Conservation (phyloP, 2,113 vertebrate species). For the Charadrius vociferus region DNA sequence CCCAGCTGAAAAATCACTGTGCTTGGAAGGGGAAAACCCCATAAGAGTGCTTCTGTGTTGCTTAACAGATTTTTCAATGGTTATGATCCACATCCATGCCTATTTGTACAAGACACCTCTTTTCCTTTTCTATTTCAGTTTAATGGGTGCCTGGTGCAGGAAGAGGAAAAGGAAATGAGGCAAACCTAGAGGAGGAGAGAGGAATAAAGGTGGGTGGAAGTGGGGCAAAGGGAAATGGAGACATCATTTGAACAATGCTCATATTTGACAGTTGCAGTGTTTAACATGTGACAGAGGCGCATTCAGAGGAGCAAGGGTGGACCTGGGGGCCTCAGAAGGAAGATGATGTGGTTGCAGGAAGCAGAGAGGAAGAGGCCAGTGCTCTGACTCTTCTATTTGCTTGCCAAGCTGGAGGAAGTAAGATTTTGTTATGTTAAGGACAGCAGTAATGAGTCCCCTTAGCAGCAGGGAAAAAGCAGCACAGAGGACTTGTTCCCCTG, state of each 20-base stretch:
- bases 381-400: not conserved
- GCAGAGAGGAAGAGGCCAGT: not conserved
- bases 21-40: not conserved
- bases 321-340: not conserved
- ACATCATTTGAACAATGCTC: not conserved
- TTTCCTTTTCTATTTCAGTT: not conserved
- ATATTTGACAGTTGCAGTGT: not conserved
- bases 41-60: not conserved
- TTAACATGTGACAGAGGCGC: not conserved
- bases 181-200: not conserved
- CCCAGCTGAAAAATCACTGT: not conserved
- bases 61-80: not conserved
- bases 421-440: not conserved
- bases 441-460: not conserved
- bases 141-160: not conserved
- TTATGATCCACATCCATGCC: not conserved
- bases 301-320: not conserved
- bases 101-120: not conserved
- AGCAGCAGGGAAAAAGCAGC: not conserved
- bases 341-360: not conserved
- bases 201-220: not conserved
- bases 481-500: not conserved
- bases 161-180: conserved; percentile 43
- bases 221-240: not conserved
- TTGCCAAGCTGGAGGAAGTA: not conserved